Percentiles rank a stretch among this genome's conserved stretches.
These are phyloP conservation scores for Apus apus DNA, from an alignment of 2,113 vertebrate species.

Conservation along the genomic window DNA sequence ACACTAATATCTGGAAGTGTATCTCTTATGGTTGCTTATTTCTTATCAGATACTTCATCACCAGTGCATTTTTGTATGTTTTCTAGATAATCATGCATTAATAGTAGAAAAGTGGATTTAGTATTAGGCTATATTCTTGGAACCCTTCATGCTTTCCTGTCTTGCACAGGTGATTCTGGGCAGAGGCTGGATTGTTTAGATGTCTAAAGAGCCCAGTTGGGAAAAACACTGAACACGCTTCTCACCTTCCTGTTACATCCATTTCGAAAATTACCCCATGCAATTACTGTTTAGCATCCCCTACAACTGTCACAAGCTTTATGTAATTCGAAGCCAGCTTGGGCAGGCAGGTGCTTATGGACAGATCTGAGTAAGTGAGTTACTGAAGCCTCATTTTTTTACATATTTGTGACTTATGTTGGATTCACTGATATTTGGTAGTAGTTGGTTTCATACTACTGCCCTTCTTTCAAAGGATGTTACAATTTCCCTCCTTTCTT, in stretches of 20 bases:
- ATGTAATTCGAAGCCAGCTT: neutral
- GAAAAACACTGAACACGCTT: neutral
- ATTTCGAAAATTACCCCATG: neutral
- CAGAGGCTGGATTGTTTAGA: neutral
- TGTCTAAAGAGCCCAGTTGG: neutral
- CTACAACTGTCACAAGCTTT: neutral
- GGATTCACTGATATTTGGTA: neutral
- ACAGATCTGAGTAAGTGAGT: neutral
- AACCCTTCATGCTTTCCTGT: neutral
- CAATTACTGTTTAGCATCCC: neutral
- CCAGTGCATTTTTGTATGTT: neutral
- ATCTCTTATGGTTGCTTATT: neutral
- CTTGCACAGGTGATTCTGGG: neutral
- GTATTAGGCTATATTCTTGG: neutral
- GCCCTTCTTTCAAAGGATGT: neutral
- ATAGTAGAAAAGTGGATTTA: neutral
- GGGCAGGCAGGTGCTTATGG: neutral
- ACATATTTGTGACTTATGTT: neutral
- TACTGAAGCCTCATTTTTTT: neutral
- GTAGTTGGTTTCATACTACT: neutral
- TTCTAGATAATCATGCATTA: neutral
- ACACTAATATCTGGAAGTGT: neutral
- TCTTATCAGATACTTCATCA: neutral
- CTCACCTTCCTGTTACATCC: neutral
- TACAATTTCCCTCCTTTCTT: neutral